These are phyloP conservation scores for Tricholauxania praeusta DNA, from an alignment of 2,888 invertebrate species.

Conservation along the genomic window DNA sequence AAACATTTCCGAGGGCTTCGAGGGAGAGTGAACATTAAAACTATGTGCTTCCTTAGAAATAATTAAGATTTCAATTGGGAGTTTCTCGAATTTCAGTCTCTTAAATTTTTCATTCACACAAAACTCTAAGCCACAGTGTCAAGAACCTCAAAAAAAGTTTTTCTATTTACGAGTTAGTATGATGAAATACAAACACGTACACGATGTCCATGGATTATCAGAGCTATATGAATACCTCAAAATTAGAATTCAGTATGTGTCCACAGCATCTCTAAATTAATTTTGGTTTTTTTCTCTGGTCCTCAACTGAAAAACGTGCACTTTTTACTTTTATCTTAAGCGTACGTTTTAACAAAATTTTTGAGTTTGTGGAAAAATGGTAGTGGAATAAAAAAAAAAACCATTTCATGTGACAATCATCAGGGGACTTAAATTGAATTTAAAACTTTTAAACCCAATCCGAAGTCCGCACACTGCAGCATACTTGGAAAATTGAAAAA, in stretches of 20 bases:
- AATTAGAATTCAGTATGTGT: conserved; percentile 26
- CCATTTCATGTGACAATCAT: conserved; percentile 40
- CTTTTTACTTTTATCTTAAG: not conserved
- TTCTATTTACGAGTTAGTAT: not conserved
- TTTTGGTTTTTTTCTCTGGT: conserved; percentile 16
- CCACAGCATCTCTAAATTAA: conserved; percentile 17
- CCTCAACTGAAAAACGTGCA: conserved; percentile 6
- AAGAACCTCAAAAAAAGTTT: too few species aligned
- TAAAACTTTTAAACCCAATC: conserved; percentile 43
- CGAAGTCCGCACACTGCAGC: conserved; percentile 7
- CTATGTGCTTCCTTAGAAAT: too few species aligned
- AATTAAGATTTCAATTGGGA: too few species aligned
- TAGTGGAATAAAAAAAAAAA: conserved; percentile 14
- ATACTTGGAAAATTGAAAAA: conserved; percentile 2
- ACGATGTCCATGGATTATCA: not conserved
- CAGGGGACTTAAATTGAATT: conserved; percentile 52
- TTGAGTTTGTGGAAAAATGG: not conserved
- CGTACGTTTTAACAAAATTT: conserved; percentile 33
- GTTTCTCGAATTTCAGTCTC: too few species aligned
- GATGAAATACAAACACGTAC: not conserved
- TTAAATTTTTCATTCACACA: too few species aligned
- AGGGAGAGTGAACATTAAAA: not conserved
- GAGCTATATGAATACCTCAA: not conserved
- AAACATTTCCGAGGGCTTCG: not conserved
- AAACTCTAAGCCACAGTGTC: too few species aligned